Conservation (phyloP, 2,888 invertebrate genomes). For the Lepidochrysops patricia region DNA sequence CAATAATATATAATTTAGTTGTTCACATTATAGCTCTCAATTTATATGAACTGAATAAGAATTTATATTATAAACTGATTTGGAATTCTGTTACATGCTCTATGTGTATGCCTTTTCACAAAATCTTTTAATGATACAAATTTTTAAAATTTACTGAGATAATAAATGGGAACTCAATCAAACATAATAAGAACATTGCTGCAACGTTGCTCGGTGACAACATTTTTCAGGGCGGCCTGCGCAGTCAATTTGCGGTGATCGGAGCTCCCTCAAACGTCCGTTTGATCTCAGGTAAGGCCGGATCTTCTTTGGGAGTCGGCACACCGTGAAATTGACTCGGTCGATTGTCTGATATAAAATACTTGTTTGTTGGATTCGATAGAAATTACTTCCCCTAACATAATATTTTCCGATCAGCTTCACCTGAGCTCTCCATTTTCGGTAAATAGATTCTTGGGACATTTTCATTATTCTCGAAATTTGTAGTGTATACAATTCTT, state of each 20-base stretch:
- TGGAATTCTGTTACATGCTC: too few species aligned
- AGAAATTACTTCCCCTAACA: constrained; percentile 29
- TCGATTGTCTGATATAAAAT: constrained; percentile 51
- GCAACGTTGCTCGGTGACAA: too few species aligned
- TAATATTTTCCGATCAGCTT: constrained; percentile 13
- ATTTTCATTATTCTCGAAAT: neutral
- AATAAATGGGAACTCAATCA: too few species aligned
- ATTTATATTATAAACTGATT: too few species aligned
- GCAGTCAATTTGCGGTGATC: constrained; percentile 40
- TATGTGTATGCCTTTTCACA: too few species aligned
- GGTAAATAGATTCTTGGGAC: constrained; percentile 2
- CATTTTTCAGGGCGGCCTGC: constrained; percentile 16
- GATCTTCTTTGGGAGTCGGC: constrained; percentile 42
- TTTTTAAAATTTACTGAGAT: too few species aligned
- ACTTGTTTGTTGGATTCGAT: constrained; percentile 35
- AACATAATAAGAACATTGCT: too few species aligned
- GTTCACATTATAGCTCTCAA: too few species aligned
- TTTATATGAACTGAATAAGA: too few species aligned
- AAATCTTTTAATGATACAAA: too few species aligned
- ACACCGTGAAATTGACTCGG: constrained; percentile 60
- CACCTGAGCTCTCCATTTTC: constrained; percentile 8
- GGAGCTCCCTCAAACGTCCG: constrained; percentile 33
- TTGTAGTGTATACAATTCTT: neutral
- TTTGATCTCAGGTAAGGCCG: constrained; percentile 38
- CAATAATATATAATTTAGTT: too few species aligned